Evolutionary conservation across 2,888 invertebrate species (phyloP), one percentile per base, ranked within the genome.

Genomic region (Rotaria socialis): DNA sequence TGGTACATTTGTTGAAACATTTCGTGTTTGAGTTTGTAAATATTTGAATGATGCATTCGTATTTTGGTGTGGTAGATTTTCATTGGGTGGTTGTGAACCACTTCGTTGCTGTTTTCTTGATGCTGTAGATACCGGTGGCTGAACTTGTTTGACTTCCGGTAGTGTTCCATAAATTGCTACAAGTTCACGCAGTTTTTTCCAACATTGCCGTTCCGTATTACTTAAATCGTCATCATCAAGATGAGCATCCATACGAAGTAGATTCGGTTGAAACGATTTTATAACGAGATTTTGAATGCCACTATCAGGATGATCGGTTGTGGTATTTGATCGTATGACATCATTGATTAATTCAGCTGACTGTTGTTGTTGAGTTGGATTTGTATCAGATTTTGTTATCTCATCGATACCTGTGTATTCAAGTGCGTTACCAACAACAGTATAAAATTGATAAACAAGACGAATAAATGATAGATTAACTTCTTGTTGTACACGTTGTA

Each of bases 401-500:
- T 67, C 35, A 67, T 67, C 67, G 19, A 14, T 67, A 14, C 35
- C 67, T 56, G 56, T 56, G 35, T 84, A 56, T 43, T 86, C 86
- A 24, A 86, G 47, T 16, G 86, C 86, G 60, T 86, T 85, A 22
- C 67, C 86, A 27, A 86, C 75, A 67, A 86, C 85, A n/a, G 86
- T 85, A 85, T 86, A 86, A 56, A 86, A 67, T n/a, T 86, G 86
- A 85, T 86, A 85, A 43, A 84, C 86, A 56, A 56, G 56, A 24
- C 56, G 56, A 24, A 56, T 56, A 56, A 56, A 56, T 56, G 56
- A 56, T 56, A 56, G 14, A 24, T 56, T 56, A 24, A 56, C 56
- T 56, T 56, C 95, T 90, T 97, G 97, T 84, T 95, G 95, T 89
- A 97, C 96, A 58, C 85, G 74, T 50, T 85, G 80, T 8, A 90